Base-by-base conservation (phyloP, 2,888 invertebrate species). In the Halictus ligatus region DNA sequence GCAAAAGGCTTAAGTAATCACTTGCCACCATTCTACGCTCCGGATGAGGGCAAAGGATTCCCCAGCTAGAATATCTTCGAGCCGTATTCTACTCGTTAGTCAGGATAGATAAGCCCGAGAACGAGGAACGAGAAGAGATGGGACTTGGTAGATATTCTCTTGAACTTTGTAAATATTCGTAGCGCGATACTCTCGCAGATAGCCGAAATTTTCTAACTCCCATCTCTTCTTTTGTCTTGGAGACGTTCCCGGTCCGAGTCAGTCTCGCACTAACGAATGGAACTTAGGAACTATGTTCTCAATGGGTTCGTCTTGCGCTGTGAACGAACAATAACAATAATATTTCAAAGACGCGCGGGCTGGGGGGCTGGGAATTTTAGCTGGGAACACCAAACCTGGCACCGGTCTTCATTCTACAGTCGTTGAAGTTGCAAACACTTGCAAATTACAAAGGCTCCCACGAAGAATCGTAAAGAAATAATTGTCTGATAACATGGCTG, bases 121-220 rank as follows among this genome's bases (percentile, higher is more conserved):
- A 60, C 60, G 15, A 29, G 60, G 60, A 25, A 29, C 60, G 15
- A 64, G 60, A 29, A 29, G 60, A 64, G 60, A 64, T 64, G 60
- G 60, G 29, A 64, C 60, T 15, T 29, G 15, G 15, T 7, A 64
- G 60, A 64, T 64, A 64, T 64, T 64, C 60, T 5, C 29, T 29
- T 12, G 29, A 64, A 64, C 60, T 64, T 64, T 29, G 60, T 64
- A 64, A 29, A 64, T 64, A 64, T 64, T 64, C 60, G 29, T 64
- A 64, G 60, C 60, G 13, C 60, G 60, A 64, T 64, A 29, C 29
- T 64, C 60, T 6, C 60, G 60, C 60, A 0, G 60, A 64, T 64
- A 64, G 60, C 7, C 60, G 21, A 48, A 75, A 75, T 75, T 29
- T 64, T 64, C 60, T 64, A 64, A 64, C 25, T 64, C 60, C 60